phyloP scores from a whole-genome alignment of 2,797 vertebrate species.

The Ciconia nigra region DNA sequence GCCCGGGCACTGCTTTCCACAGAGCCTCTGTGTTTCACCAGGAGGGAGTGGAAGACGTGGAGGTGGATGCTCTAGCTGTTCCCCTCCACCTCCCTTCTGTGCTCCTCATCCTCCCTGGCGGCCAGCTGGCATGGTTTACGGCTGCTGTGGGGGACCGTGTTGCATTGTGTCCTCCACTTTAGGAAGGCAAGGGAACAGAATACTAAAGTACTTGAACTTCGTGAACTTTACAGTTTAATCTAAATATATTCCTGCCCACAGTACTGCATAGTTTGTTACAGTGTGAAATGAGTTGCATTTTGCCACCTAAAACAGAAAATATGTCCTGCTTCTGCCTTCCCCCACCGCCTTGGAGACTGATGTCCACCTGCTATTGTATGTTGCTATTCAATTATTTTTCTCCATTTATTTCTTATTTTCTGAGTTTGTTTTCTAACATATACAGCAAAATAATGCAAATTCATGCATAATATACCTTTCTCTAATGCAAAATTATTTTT shows the following conservation, averaged over 20 bases:
- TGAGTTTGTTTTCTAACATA: neutral
- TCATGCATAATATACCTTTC: neutral
- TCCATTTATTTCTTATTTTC: neutral
- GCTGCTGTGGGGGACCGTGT: neutral
- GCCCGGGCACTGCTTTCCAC: neutral
- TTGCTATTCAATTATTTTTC: neutral
- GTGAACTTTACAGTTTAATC: neutral
- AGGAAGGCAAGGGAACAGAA: neutral
- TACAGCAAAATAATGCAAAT: neutral
- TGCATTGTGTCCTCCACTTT: neutral
- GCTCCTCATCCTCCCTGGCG: neutral
- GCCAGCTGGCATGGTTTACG: neutral
- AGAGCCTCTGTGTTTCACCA: neutral
- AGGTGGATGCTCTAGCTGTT: neutral
- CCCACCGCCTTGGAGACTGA: rapidly evolving
- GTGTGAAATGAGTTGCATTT: neutral
- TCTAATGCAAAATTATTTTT: neutral
- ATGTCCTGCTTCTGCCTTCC: neutral
- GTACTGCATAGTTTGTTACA: neutral
- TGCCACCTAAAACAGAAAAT: neutral
- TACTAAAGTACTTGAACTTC: neutral
- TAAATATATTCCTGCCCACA: neutral
- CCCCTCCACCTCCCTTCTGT: neutral
- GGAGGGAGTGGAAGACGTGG: neutral
- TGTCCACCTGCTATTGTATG: neutral